Evolutionary conservation across 35 echinoderm and acorn worm species (phyloP).

Genomic region (Nesometra sesokonis): DNA sequence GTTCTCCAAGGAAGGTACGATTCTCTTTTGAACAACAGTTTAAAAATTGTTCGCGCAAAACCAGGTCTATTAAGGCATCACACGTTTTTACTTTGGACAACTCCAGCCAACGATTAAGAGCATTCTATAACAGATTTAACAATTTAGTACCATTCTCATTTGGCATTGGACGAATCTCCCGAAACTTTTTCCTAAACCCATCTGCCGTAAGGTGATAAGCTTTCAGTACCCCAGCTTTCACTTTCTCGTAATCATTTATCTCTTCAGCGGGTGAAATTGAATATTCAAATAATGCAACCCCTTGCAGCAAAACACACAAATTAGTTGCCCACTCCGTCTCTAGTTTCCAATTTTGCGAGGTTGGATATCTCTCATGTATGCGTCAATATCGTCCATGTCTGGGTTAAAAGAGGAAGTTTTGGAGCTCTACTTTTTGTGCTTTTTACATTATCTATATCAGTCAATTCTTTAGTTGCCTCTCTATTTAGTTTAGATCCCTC

Average conservation of each 20-base stretch:
- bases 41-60: too few species aligned
- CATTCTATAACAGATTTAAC: neutral
- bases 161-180: neutral
- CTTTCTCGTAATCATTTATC: neutral
- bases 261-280: neutral
- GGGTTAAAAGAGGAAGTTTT: neutral
- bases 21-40: too few species aligned
- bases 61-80: too few species aligned
- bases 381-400: neutral
- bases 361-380: neutral
- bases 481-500: too few species aligned
- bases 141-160: neutral
- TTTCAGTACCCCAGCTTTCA: neutral
- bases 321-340: conserved; percentile 1
- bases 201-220: neutral
- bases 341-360: neutral
- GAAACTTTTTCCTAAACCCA: neutral
- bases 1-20: too few species aligned
- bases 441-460: too few species aligned
- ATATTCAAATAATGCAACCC: neutral
- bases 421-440: too few species aligned
- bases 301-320: conserved; percentile 13
- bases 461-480: too few species aligned
- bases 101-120: conserved; percentile 9
- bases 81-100: neutral